These are phyloP conservation scores for Cyclura pinguis DNA, from an alignment of 2,797 vertebrate species.

Conservation along the genomic window DNA sequence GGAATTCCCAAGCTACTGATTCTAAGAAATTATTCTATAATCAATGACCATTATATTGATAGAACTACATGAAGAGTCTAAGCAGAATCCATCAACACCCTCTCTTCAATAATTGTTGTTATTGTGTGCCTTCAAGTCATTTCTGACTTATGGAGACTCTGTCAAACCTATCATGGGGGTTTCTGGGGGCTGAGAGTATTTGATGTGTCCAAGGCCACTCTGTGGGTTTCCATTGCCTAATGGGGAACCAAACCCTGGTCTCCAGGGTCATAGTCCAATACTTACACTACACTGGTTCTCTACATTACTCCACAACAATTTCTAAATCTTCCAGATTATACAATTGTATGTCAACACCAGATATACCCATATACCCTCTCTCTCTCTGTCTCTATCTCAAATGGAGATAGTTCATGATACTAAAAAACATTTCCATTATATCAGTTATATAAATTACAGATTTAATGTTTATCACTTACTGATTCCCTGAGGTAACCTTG, in stretches of 20 bases:
- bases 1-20: not conserved
- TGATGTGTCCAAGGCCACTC: no score
- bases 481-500: conserved; percentile 98
- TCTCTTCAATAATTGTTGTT: not conserved
- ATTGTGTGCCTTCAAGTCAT: no score
- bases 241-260: no score
- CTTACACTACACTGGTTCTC: not conserved
- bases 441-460: conserved; percentile 6
- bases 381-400: not conserved
- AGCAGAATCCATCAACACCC: not conserved
- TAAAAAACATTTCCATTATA: not conserved
- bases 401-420: not conserved
- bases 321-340: not conserved
- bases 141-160: no score
- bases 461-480: conserved; percentile 79
- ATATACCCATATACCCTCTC: not conserved
- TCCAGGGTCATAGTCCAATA: no score
- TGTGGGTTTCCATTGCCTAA: no score
- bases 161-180: no score
- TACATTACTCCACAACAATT: no score
- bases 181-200: no score
- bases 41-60: not conserved
- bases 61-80: not conserved
- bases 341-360: not conserved
- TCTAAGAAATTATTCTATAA: conserved; percentile 15